A percentile compares a stretch with the other conserved stretches of the same genome.
These are phyloP conservation scores for Drosophila nigrodunni DNA, from an alignment of 1,140 invertebrate species.

Conservation along the genomic window DNA sequence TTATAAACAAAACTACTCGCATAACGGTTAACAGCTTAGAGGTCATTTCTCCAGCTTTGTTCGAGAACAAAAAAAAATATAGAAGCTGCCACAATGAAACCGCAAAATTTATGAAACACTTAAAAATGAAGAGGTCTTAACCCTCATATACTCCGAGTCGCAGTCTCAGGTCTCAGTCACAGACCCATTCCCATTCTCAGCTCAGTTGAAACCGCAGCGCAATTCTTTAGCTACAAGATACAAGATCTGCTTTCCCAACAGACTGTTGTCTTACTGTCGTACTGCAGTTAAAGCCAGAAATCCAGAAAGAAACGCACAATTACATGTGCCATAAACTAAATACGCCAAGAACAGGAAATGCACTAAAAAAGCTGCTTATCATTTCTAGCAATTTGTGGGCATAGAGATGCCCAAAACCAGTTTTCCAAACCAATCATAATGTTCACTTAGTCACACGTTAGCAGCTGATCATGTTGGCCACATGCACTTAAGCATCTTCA, in stretches of 20 bases:
- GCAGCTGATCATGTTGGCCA: constrained; percentile 26
- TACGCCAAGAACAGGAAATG: constrained; percentile 34
- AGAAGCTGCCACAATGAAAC: constrained; percentile 43
- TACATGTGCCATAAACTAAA: constrained; percentile 7
- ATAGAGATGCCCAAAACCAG: constrained; percentile 6
- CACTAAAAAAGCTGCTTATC: constrained; percentile 7
- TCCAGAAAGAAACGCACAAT: constrained; percentile 35
- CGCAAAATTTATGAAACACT: constrained; percentile 58
- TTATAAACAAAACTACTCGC: constrained; percentile 6
- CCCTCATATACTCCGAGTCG: constrained; percentile 15
- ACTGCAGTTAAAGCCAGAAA: constrained; percentile 13
- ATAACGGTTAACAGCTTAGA: constrained; percentile 42
- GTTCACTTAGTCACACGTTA: constrained; percentile 42
- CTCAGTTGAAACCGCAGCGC: constrained; percentile 15
- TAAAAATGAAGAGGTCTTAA: constrained; percentile 45
- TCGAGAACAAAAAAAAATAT: not conserved
- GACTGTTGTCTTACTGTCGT: not conserved
- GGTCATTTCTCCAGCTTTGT: constrained; percentile 25
- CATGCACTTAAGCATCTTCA: constrained; percentile 26
- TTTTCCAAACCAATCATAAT: constrained; percentile 25
- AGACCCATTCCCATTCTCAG: constrained; percentile 16
- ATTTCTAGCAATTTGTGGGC: constrained; percentile 12
- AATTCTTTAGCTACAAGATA: constrained; percentile 16
- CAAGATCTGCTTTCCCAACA: constrained; percentile 21
- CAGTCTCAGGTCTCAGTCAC: constrained; percentile 6